Evolutionary conservation across 2,888 invertebrate genomes (phyloP), one percentile per base, ranked within the genome.

Genomic region (Nineta flava): DNA sequence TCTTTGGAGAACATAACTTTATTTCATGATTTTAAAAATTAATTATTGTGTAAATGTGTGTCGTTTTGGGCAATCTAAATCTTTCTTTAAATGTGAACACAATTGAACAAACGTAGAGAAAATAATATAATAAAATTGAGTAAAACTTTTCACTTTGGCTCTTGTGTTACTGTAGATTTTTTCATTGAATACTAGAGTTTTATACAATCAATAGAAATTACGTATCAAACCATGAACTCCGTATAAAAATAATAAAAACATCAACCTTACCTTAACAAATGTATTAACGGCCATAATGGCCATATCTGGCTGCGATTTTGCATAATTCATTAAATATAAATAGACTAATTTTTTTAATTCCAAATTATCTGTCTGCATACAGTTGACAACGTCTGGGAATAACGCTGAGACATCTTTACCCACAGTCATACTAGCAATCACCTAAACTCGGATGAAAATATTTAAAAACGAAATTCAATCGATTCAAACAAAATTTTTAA

Each of bases 271-370:
- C 86, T 96, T 97, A 56, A 99, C 99, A 72, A 99, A 99, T 7
- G 99, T 99, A 71, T 99, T 99, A 51, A 99, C 99, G 10, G 99
- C 99, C 96, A 99, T 96, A 53, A 99, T 99, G 50, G 99, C 99
- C 90, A 97, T 94, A 65, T 99, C 99, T 0, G 99, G 99, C 68
- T 99, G 99, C 49, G 94, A 95, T 70, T 99, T 99, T 49, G 99
- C 99, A 68, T 99, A 99, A 68, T 99, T 99, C 99, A 99, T 99
- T 59, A 99, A 72, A 65, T 99, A 99, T 48, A 99, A 73, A 67
- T 99, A 99, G 1, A 99, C 99, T 47, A 99, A 74, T 63, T 99
- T 99, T 72, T 99, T 99, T 58, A 99, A 70, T 67, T 99, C 99
- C 63, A 99, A 72, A 69, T 99, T 99, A 65, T 99, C 99, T 0